Percentiles rank a stretch among this genome's conserved stretches.
These are phyloP conservation scores for Pachyramphus minor DNA, from an alignment of 2,113 vertebrate species.

Conservation along the genomic window DNA sequence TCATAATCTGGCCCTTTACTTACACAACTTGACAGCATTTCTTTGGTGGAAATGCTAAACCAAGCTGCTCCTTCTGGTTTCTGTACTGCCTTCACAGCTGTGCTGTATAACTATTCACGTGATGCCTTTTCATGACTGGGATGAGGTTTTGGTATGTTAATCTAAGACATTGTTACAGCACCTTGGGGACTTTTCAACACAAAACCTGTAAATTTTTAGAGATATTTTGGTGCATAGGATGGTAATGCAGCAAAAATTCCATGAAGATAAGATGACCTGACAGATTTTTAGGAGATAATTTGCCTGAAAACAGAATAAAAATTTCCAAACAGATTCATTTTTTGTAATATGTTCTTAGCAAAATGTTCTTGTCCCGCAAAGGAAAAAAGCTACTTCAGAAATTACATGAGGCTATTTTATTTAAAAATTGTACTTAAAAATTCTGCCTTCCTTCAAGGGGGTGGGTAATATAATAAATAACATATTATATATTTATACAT, in stretches of 20 bases:
- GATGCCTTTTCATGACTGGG: background rate
- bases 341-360: background rate
- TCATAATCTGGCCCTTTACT: background rate
- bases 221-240: background rate
- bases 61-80: background rate
- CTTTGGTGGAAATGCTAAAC: background rate
- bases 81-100: background rate
- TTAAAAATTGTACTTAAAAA: background rate
- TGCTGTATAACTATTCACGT: background rate
- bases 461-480: background rate
- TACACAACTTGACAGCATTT: background rate
- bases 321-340: background rate
- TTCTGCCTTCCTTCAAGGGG: background rate
- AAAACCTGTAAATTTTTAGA: background rate
- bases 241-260: background rate
- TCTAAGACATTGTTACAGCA: background rate
- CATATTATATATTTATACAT: no score
- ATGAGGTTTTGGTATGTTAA: background rate
- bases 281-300: background rate
- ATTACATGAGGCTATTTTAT: background rate
- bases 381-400: background rate
- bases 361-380: background rate
- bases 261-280: accelerated
- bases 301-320: background rate
- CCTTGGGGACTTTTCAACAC: background rate